Evolutionary conservation across 2,797 vertebrate genomes (phyloP).

Genomic region (Tauraco hartlaubi): DNA sequence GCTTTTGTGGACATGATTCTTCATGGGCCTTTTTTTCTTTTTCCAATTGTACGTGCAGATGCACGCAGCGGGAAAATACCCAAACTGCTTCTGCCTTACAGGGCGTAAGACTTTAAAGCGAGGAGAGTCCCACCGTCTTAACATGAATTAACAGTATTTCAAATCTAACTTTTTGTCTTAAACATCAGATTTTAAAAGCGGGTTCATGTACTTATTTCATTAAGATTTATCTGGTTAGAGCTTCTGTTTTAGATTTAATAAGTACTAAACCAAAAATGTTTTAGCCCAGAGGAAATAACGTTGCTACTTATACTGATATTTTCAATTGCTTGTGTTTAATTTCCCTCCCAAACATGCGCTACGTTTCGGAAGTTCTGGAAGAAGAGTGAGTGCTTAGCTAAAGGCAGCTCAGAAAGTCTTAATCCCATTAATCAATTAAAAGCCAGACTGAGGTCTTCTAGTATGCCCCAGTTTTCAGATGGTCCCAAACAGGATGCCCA

Average conservation of each 20-base stretch:
- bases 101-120: background rate
- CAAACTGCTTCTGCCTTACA: background rate
- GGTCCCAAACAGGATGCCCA: accelerated
- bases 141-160: background rate
- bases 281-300: background rate
- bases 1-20: background rate
- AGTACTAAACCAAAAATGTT: background rate
- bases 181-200: background rate
- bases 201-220: background rate
- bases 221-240: background rate
- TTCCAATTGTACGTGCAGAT: background rate
- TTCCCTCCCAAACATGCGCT: background rate
- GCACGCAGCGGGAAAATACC: background rate
- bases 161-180: background rate
- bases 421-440: background rate
- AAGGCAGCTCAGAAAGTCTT: background rate
- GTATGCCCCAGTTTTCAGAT: background rate
- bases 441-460: background rate
- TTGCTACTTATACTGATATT: background rate
- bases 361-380: background rate
- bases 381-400: background rate
- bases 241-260: background rate
- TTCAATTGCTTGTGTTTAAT: background rate
- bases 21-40: background rate
- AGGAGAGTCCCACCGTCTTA: background rate